A percentile compares a stretch with the other conserved stretches of the same genome.
phyloP scores from a whole-genome alignment of 2,888 invertebrate genomes.

The Neoaliturus tenellus region DNA sequence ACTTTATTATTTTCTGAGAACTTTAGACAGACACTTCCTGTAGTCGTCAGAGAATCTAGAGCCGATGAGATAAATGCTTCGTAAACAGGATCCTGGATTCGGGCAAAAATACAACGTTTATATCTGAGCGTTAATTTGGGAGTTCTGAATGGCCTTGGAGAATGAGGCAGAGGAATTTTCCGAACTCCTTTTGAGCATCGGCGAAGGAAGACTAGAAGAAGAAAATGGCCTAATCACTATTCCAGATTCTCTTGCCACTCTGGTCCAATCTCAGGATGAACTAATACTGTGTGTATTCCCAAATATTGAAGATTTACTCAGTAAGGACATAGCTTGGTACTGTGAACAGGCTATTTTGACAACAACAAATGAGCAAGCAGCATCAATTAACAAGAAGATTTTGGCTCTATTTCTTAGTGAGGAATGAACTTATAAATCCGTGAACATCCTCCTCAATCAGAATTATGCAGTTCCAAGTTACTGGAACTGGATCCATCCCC shows the following conservation, averaged over 20 bases:
- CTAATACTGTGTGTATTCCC: not conserved
- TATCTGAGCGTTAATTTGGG: not conserved
- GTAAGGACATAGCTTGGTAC: conserved; percentile 9
- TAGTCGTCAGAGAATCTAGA: not conserved
- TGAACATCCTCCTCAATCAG: conserved; percentile 42
- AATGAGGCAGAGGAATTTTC: too few relatives aligned
- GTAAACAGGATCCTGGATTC: conserved; percentile 65
- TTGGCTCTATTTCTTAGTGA: not conserved
- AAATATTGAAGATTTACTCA: not conserved
- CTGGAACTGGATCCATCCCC: too few relatives aligned
- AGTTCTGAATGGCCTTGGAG: not conserved
- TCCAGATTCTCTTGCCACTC: too few relatives aligned
- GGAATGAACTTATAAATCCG: conserved; percentile 32
- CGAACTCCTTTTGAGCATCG: too few relatives aligned
- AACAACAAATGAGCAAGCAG: conserved; percentile 39
- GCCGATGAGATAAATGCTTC: conserved; percentile 66
- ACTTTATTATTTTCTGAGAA: not conserved
- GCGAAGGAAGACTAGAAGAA: not conserved
- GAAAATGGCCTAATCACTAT: too few relatives aligned
- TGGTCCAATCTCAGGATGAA: not conserved
- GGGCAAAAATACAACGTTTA: conserved; percentile 57
- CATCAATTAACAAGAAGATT: conserved; percentile 45
- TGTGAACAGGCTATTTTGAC: conserved; percentile 46
- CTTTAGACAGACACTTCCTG: conserved; percentile 1
- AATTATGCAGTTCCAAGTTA: conserved; percentile 50